phyloP scores from a whole-genome alignment of 2,797 vertebrate genomes.

The Tapera naevia region DNA sequence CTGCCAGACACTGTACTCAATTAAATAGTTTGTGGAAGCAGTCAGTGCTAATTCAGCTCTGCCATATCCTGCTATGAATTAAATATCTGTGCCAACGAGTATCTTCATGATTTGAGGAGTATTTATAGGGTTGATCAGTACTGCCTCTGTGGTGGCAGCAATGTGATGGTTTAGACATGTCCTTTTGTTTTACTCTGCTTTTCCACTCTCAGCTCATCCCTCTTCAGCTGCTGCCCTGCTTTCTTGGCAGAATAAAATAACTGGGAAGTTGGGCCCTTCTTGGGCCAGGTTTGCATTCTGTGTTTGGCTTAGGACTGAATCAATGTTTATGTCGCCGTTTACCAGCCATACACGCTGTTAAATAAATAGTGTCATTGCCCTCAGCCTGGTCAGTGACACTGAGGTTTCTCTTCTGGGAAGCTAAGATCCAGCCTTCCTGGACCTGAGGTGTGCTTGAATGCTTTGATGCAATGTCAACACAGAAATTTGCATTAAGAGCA shows the following conservation, averaged over 20 bases:
- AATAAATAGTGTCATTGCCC: conserved; percentile 38
- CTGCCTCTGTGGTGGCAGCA: not conserved
- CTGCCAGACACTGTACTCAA: not conserved
- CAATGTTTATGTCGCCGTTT: conserved; percentile 38
- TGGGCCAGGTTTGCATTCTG: not conserved
- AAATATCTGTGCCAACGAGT: not conserved
- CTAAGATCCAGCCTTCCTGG: not conserved
- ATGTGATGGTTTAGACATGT: not conserved
- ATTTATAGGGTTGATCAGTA: not conserved
- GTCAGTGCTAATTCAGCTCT: not conserved
- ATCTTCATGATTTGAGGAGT: not conserved
- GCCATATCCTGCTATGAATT: not conserved
- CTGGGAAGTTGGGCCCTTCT: not conserved
- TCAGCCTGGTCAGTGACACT: conserved; percentile 19
- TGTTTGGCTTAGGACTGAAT: conserved; percentile 33
- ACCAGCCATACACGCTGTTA: not conserved
- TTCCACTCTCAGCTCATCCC: not conserved
- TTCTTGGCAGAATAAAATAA: not conserved
- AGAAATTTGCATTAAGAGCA: not conserved
- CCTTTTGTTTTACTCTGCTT: not conserved
- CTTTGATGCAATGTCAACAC: not conserved
- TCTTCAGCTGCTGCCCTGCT: not conserved
- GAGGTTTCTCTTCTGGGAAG: conserved; percentile 35
- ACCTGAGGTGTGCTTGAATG: not conserved
- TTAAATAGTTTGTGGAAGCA: not conserved